These are phyloP conservation scores for Theocolax elegans DNA, from an alignment of 1,140 invertebrate species.

Conservation along the genomic window DNA sequence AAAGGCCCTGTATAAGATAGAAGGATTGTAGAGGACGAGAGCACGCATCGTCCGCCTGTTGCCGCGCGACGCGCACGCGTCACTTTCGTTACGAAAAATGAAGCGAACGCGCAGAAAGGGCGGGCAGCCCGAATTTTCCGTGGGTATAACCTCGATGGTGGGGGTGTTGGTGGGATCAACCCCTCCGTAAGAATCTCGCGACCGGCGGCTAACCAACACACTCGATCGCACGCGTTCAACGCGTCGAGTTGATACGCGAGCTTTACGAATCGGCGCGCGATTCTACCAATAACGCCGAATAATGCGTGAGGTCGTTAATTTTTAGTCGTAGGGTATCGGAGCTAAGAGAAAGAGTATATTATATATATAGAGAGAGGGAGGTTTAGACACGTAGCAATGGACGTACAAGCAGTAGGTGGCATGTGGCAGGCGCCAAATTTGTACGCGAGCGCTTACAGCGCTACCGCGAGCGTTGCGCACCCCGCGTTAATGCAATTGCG, in stretches of 20 bases:
- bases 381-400: too few relatives aligned
- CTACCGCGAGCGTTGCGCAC: slow-evolving; percentile 52
- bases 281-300: too few relatives aligned
- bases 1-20: too few relatives aligned
- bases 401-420: slow-evolving; percentile 54
- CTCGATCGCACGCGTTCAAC: slow-evolving; percentile 37
- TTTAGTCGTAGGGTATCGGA: too few relatives aligned
- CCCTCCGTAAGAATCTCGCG: slow-evolving; percentile 21
- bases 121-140: slow-evolving; percentile 23
- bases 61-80: not conserved
- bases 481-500: slow-evolving; percentile 64
- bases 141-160: not conserved
- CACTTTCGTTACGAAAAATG: too few relatives aligned
- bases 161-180: slow-evolving; percentile 24
- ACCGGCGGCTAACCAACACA: slow-evolving; percentile 1
- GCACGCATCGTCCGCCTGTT: too few relatives aligned
- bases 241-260: slow-evolving; percentile 1
- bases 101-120: slow-evolving; percentile 48
- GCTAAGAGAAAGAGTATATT: too few relatives aligned
- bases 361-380: too few relatives aligned
- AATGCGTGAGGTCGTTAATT: too few relatives aligned
- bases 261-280: not conserved
- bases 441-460: slow-evolving; percentile 46
- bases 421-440: slow-evolving; percentile 62
- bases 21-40: too few relatives aligned